A percentile compares a stretch with the other conserved stretches of the same genome.
phyloP scores from a whole-genome alignment of 2,888 invertebrate species.

The Drosophila anomelani region DNA sequence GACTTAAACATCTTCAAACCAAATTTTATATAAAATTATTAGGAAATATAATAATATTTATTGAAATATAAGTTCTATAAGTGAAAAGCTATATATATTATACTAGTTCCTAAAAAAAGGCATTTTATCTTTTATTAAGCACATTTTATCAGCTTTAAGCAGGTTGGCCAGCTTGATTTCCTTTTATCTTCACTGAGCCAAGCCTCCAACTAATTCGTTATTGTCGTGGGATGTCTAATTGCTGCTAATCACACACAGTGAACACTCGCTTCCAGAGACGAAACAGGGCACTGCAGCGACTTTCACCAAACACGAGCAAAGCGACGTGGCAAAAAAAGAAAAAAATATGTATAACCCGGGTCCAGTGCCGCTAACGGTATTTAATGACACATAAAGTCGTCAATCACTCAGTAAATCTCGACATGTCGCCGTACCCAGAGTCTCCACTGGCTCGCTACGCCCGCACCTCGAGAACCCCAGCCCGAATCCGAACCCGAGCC shows the following conservation, averaged over 20 bases:
- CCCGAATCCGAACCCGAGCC: background rate
- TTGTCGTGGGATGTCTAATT: conserved; percentile 40
- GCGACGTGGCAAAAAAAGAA: conserved; percentile 47
- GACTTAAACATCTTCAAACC: background rate
- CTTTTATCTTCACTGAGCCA: background rate
- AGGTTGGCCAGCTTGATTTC: background rate
- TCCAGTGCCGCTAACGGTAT: conserved; percentile 71
- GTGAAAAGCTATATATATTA: too few relatives aligned
- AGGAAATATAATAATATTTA: too few relatives aligned
- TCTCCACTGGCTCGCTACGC: conserved; percentile 14
- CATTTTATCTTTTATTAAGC: too few relatives aligned
- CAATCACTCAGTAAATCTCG: conserved; percentile 79
- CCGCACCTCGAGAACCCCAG: conserved; percentile 30
- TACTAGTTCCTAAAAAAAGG: too few relatives aligned
- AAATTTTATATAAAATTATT: too few relatives aligned
- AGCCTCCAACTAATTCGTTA: conserved; percentile 16
- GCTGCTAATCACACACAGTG: conserved; percentile 61
- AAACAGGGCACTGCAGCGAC: conserved; percentile 36
- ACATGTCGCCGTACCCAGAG: conserved; percentile 62
- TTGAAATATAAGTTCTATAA: too few relatives aligned
- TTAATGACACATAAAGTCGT: conserved; percentile 82
- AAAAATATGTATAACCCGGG: conserved; percentile 25
- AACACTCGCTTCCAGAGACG: conserved; percentile 14
- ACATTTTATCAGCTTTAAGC: too few relatives aligned
- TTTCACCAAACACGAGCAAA: conserved; percentile 60